Evolutionary conservation across 2,113 vertebrate species (phyloP), one percentile per base, ranked within the genome.

Genomic region (Apteryx owenii): DNA sequence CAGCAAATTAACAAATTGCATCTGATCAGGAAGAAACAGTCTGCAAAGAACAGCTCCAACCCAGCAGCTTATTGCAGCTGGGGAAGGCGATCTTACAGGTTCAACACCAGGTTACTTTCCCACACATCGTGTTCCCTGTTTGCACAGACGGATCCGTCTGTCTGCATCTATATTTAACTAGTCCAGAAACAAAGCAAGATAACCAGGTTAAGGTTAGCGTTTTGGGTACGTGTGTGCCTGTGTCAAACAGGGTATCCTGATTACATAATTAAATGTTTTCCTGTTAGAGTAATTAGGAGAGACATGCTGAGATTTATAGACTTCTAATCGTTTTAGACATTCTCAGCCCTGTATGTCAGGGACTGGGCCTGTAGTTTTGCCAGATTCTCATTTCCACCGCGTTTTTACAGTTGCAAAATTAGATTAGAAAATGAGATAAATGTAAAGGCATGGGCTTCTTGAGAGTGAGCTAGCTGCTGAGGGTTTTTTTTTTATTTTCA

Each of bases 41-140:
- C 51, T 58, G 71, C 3, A 65, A 91, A 89, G 20, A 1, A 15
- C 38, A 72, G 38, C 80, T 53, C 40, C 40, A 22, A 17, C 29
- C 12, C 8, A 42, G 64, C 5, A 14, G 58, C 53, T 64, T 22
- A 2, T 5, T 31, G 70, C 31, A 7, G 70, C 61, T 5, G 68
- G 72, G 64, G 83, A 64, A 23, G 78, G 75, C 70, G 5, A 56
- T 38, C 84, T 62, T 3, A 19, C 91, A 86, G 96, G 88, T 93
- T 94, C 96, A 92, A 42, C 87, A 85, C 80, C 93, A 90, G 97
- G 94, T 95, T 96, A 88, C 58, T 85, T 96, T 96, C 96, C 96
- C 97, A 95, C 97, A 95, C 93, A 91, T 51, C 62, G 7, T 1
- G 14, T 46, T 81, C 90, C 38, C 81, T 80, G 88, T 85, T 92